Percentiles rank a stretch among this genome's conserved stretches.
These are phyloP conservation scores for Paraplagusia blochii DNA, from an alignment of 2,113 vertebrate species.

Conservation along the genomic window DNA sequence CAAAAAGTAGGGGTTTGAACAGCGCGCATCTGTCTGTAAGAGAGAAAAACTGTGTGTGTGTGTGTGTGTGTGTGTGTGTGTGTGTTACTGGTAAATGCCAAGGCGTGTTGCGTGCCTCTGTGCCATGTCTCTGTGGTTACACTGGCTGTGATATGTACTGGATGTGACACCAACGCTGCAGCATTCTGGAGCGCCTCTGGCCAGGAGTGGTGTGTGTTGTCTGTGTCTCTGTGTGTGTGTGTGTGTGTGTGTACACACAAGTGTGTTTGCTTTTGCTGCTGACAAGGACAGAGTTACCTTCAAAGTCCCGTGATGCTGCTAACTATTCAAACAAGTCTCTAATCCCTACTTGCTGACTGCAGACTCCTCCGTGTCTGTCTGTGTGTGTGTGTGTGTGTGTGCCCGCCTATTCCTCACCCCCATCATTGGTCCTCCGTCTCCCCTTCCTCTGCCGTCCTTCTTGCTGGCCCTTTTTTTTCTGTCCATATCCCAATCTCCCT, in stretches of 20 bases:
- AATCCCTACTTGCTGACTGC: conserved; percentile 48
- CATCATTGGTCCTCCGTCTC: conserved; percentile 26
- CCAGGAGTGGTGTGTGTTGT: conserved; percentile 29
- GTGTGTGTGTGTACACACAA: conserved; percentile 4
- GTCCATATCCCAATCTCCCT: conserved; percentile 16
- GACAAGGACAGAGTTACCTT: conserved; percentile 77
- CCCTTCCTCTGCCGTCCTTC: background rate
- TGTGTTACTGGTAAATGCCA: conserved; percentile 56
- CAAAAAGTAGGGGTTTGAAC: conserved; percentile 19
- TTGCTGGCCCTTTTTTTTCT: no score
- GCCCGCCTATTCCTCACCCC: conserved; percentile 13
- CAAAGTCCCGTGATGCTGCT: conserved; percentile 66
- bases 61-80: conserved; percentile 18
- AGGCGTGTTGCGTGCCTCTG: conserved; percentile 52
- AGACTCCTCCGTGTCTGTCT: no score
- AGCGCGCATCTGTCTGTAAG: background rate
- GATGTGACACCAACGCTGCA: conserved; percentile 72
- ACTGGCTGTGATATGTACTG: conserved; percentile 62
- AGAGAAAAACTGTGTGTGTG: conserved; percentile 12
- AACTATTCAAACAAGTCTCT: conserved; percentile 54
- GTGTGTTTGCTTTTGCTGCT: conserved; percentile 14
- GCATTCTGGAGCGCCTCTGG: conserved; percentile 64
- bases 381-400: no score
- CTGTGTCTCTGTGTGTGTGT: conserved; percentile 25
- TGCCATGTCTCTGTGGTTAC: conserved; percentile 61